These are phyloP conservation scores for Lysandra bellargus DNA, from an alignment of 2,888 invertebrate species.

Conservation along the genomic window DNA sequence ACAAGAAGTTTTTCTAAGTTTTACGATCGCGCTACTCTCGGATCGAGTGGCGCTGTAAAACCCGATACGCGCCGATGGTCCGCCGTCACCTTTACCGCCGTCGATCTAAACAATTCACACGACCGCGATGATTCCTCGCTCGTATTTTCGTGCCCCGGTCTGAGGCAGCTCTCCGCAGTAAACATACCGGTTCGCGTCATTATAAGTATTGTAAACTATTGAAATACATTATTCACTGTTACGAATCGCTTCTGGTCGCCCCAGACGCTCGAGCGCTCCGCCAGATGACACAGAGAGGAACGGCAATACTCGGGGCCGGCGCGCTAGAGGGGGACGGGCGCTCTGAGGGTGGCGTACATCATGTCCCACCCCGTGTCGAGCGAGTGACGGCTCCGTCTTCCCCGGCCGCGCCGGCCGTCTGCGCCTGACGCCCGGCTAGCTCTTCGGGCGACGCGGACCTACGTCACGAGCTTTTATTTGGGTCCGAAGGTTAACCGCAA, in stretches of 20 bases:
- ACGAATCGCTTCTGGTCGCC: constrained; percentile 74
- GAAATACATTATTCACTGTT: constrained; percentile 75
- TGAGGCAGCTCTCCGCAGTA: constrained; percentile 32
- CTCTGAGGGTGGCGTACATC: constrained; percentile 70
- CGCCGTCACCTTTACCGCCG: constrained; percentile 74
- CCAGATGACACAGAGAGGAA: constrained; percentile 68
- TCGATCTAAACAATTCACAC: constrained; percentile 69
- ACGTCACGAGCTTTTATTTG: background rate
- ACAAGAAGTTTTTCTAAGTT: constrained; percentile 72
- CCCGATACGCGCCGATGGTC: constrained; percentile 65
- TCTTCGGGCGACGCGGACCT: constrained; percentile 46
- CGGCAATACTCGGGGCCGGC: constrained; percentile 44
- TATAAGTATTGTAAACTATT: constrained; percentile 65
- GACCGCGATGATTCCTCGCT: constrained; percentile 52
- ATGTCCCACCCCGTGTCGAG: constrained; percentile 74
- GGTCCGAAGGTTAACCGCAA: constrained; percentile 34
- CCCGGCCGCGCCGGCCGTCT: constrained; percentile 70
- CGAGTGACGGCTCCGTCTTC: constrained; percentile 72
- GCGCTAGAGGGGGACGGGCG: constrained; percentile 55
- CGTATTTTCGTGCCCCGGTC: constrained; percentile 40
- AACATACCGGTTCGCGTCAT: constrained; percentile 48
- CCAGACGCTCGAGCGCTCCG: constrained; percentile 65
- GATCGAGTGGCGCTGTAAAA: constrained; percentile 65
- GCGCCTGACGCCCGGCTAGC: constrained; percentile 64
- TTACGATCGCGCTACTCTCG: constrained; percentile 69